Conservation (phyloP, 2,888 invertebrate species). For the Melipona beecheii region DNA sequence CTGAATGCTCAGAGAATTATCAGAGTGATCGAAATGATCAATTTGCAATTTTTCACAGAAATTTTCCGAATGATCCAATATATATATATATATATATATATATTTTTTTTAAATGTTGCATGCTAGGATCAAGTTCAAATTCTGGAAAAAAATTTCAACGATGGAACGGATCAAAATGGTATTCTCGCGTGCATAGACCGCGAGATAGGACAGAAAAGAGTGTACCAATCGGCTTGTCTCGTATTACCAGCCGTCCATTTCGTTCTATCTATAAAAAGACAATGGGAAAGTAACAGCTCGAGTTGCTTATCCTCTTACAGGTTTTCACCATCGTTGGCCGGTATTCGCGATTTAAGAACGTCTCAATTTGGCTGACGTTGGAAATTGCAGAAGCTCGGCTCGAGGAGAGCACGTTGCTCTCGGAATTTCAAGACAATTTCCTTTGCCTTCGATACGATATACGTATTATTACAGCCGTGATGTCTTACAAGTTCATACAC, state of each 20-base stretch:
- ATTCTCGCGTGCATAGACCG: slow-evolving; percentile 24
- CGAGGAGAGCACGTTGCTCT: background rate
- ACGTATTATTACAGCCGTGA: too few species aligned
- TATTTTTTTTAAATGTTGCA: too few species aligned
- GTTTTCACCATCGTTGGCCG: slow-evolving; percentile 35
- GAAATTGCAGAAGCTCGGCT: slow-evolving; percentile 1
- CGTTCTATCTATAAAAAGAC: slow-evolving; percentile 49
- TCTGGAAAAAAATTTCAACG: slow-evolving; percentile 6
- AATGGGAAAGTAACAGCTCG: slow-evolving; percentile 45
- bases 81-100: too few species aligned
- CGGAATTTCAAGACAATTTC: background rate
- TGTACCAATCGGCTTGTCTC: slow-evolving; percentile 55
- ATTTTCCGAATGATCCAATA: too few species aligned
- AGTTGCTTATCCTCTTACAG: slow-evolving; percentile 57
- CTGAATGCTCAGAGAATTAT: too few species aligned
- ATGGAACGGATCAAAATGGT: slow-evolving; percentile 41
- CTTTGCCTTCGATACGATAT: background rate
- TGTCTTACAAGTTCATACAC: too few species aligned
- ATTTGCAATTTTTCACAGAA: too few species aligned
- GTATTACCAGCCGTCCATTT: slow-evolving; percentile 55
- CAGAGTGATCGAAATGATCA: too few species aligned
- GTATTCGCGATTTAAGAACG: slow-evolving; percentile 22
- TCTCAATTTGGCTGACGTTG: slow-evolving; percentile 37
- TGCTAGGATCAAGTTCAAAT: too few species aligned
- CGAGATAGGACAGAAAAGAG: slow-evolving; percentile 11